These are phyloP conservation scores for Mesitornis unicolor DNA, from an alignment of 2,113 vertebrate genomes.

Conservation along the genomic window DNA sequence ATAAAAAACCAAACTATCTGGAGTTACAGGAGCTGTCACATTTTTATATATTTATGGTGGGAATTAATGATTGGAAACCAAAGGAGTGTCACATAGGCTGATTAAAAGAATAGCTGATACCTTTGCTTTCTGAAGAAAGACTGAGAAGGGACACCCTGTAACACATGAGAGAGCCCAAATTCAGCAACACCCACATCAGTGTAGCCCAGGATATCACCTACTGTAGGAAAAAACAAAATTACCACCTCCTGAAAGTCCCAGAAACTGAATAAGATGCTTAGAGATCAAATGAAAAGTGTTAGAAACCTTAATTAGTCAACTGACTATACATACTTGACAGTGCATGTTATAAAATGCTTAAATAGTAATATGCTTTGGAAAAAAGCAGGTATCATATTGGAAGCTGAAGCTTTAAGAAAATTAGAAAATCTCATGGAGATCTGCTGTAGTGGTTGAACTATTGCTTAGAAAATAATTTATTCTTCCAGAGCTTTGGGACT, in stretches of 20 bases:
- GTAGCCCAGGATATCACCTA: background rate
- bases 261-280: background rate
- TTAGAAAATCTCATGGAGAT: background rate
- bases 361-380: background rate
- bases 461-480: fast-evolving
- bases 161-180: background rate
- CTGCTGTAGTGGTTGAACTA: background rate
- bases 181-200: background rate
- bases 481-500: background rate
- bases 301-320: background rate
- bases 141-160: background rate
- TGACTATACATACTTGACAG: background rate
- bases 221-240: background rate
- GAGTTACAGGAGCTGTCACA: background rate
- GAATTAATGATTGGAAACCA: background rate
- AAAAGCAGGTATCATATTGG: background rate
- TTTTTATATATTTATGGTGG: background rate
- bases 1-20: background rate
- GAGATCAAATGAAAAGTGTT: background rate
- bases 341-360: background rate
- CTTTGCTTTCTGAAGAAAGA: background rate
- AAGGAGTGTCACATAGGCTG: background rate
- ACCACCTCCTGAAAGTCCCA: background rate
- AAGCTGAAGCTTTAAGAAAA: background rate
- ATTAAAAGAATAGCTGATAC: background rate